phyloP scores from a whole-genome alignment of 2,888 invertebrate genomes.

The Eupelmus urozonus region DNA sequence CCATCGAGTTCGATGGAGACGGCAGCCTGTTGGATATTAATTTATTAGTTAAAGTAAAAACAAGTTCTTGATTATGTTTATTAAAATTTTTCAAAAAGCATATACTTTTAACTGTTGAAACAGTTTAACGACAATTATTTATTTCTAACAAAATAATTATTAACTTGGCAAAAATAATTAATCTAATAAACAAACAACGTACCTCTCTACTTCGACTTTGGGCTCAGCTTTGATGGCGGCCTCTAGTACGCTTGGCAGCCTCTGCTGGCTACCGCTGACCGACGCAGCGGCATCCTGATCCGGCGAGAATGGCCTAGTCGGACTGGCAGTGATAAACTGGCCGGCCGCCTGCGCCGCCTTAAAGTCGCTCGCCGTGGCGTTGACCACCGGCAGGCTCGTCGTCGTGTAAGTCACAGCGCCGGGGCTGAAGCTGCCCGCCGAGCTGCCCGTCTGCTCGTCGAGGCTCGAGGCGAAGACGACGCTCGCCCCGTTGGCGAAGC shows the following conservation, averaged over 20 bases:
- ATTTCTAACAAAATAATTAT: not conserved
- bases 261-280: slow-evolving; percentile 67
- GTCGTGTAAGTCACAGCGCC: slow-evolving; percentile 38
- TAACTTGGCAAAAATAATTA: not conserved
- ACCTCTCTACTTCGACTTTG: slow-evolving; percentile 85
- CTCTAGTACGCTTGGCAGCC: slow-evolving; percentile 86
- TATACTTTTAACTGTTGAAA: no score
- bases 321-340: slow-evolving; percentile 71
- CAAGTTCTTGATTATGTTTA: no score
- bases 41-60: no score
- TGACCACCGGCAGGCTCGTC: slow-evolving; percentile 37
- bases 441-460: slow-evolving; percentile 46
- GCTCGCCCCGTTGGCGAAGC: slow-evolving; percentile 66
- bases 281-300: slow-evolving; percentile 38
- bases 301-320: slow-evolving; percentile 73
- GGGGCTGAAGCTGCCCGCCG: slow-evolving; percentile 32
- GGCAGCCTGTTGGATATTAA: slow-evolving; percentile 79
- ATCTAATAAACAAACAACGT: not conserved
- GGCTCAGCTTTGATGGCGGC: slow-evolving; percentile 93
- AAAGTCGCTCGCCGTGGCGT: slow-evolving; percentile 68
- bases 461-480: slow-evolving; percentile 62
- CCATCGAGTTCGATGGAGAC: slow-evolving; percentile 78
- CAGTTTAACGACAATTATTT: not conserved
- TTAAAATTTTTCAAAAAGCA: not conserved
- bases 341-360: slow-evolving; percentile 63